Base-by-base conservation (phyloP, 35 echinoderm and acorn worm genomes). In the Lytechinus pictus region DNA sequence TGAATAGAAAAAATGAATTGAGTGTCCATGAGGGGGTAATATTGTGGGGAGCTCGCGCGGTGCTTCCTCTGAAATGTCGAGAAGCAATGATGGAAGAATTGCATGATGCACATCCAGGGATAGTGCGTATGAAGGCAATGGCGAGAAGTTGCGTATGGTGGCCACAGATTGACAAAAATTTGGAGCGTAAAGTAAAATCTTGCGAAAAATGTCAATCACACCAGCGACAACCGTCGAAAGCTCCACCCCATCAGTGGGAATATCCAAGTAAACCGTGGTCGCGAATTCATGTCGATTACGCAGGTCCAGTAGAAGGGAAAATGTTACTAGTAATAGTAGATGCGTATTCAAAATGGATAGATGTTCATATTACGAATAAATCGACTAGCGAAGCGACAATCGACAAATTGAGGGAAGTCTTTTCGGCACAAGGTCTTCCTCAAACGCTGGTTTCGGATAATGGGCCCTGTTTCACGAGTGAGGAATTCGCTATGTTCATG, bases 301-400 rank as follows among this genome's bases (percentile, higher is more conserved):
- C 96, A 3, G 97, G 97, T 61, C 95, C 96, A 56, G 94, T 97
- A 8, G 55, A 96, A 54, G 95, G 95, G 5, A 86, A 95, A 16
- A 96, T 98, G 98, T 95, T 97, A 57, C 57, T 99, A 9, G 86
- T 97, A 7, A 88, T 99, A 1, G 96, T 99, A 4, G 96, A 99
- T 54, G 97, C 96, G 14, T 94, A 97, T 28, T 97, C 95, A 6
- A 99, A 97, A 61, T 97, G 98, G 97, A 55, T 95, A 53, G 98
- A 99, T 13, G 96, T 94, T 24, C 28, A 94, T n/a, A 86, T 95
- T 7, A 99, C 96, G 94, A 66, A 86, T 10, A 94, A 91, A 21
- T 72, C 95, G 86, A 97, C 96, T 87, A 96, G 88, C 5, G 54
- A 91, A 21, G 95, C 94, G 52, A 96, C 97, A 57, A 96, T 99